These are phyloP conservation scores for Schizopygopsis malacanthus DNA, from an alignment of 2,797 vertebrate genomes.

Conservation along the genomic window DNA sequence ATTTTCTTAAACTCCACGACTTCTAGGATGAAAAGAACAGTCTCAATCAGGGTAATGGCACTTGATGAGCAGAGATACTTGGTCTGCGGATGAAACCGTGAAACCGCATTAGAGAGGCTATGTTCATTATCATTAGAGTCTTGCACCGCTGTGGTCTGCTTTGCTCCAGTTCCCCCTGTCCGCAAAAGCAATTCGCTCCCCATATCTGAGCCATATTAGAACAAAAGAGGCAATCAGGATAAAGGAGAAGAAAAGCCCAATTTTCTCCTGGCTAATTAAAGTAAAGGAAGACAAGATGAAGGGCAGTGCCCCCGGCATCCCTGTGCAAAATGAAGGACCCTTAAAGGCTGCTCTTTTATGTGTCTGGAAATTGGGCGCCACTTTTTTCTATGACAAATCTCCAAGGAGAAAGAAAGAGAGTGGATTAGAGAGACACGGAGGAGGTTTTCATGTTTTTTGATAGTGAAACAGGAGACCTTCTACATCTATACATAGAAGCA, in stretches of 20 bases:
- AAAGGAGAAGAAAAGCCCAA: constrained; percentile 57
- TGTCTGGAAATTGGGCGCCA: constrained; percentile 54
- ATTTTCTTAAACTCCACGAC: constrained; percentile 35
- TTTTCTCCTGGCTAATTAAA: constrained; percentile 63
- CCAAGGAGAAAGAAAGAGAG: constrained; percentile 23
- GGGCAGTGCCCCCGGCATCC: constrained; percentile 50
- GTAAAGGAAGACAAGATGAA: constrained; percentile 61
- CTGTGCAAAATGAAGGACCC: constrained; percentile 56
- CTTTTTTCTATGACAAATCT: constrained; percentile 44
- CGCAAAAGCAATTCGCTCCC: constrained; percentile 38
- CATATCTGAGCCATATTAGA: constrained; percentile 53
- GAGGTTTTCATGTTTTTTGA: constrained; percentile 30
- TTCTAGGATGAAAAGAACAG: constrained; percentile 25
- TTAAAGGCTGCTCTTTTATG: constrained; percentile 57
- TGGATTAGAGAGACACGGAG: background rate
- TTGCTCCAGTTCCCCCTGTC: constrained; percentile 41
- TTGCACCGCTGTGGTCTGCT: constrained; percentile 32
- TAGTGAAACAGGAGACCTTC: background rate
- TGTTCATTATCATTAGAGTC: constrained; percentile 57
- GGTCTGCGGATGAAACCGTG: constrained; percentile 25
- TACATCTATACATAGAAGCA: constrained; percentile 17
- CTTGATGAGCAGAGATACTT: constrained; percentile 35
- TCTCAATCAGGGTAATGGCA: constrained; percentile 33
- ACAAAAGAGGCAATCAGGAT: constrained; percentile 57
- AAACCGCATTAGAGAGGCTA: constrained; percentile 43